Percentiles rank a stretch among this genome's conserved stretches.
phyloP scores from a whole-genome alignment of 2,797 vertebrate genomes.

The Heteromormyrus szaboi region DNA sequence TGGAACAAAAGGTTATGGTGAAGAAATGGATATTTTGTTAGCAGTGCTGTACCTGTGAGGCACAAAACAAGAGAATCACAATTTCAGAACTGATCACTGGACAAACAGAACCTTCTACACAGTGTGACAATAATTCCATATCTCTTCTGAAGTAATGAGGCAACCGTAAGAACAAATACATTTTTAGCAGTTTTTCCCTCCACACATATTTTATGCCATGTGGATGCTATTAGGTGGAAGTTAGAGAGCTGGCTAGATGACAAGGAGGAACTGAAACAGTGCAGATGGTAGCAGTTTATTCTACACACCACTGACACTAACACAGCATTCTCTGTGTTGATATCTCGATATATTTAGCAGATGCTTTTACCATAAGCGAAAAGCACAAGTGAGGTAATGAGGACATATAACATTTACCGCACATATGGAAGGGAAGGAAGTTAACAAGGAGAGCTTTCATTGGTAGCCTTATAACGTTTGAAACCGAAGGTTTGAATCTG shows the following conservation, averaged over 20 bases:
- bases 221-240: neutral
- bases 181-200: neutral
- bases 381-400: neutral
- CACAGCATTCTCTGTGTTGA: neutral
- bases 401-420: neutral
- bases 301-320: neutral
- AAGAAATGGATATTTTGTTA: neutral
- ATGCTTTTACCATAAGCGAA: neutral
- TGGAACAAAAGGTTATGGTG: neutral
- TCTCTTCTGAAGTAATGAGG: neutral
- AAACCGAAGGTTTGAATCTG: neutral
- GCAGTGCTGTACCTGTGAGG: neutral
- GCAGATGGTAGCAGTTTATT: neutral
- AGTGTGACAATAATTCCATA: neutral
- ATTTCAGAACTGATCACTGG: neutral
- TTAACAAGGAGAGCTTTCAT: neutral
- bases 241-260: neutral
- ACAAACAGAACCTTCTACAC: neutral
- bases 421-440: neutral
- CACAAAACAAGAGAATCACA: neutral
- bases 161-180: neutral
- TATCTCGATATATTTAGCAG: neutral
- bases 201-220: neutral
- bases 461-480: neutral
- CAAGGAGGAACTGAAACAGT: neutral